Evolutionary conservation across 30 jellyfish, hydroid and myxozoan genomes (phyloP).

Genomic region (Euphysa ruthae): DNA sequence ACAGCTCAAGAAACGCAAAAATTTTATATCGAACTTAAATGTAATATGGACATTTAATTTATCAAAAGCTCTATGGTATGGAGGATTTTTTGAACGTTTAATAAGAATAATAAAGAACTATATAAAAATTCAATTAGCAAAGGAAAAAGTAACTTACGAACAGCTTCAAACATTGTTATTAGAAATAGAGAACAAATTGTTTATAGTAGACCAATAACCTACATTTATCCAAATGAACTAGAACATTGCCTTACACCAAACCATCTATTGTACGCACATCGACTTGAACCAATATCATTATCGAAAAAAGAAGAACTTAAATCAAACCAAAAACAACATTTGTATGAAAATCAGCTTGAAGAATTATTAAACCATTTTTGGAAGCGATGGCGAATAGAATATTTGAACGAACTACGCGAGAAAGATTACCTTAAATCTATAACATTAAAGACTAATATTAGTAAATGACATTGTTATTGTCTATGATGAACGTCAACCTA

Average conservation of each 20-base stretch:
- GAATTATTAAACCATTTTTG: not conserved
- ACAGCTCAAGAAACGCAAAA: not conserved
- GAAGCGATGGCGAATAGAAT: not conserved
- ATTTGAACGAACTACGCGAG: not conserved
- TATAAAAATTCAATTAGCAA: not conserved
- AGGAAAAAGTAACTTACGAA: not conserved
- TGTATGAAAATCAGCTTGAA: not conserved
- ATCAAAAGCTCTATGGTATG: conserved; percentile 2
- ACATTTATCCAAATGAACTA: not conserved
- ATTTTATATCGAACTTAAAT: not conserved
- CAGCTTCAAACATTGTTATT: not conserved
- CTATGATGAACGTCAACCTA: no score
- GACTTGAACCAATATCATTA: not conserved
- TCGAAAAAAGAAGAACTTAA: not conserved
- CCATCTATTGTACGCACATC: conserved; percentile 2
- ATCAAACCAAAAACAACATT: not conserved
- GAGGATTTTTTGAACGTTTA: not conserved
- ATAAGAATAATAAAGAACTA: not conserved
- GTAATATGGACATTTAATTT: not conserved
- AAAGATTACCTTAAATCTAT: no score
- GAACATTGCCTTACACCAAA: conserved; percentile 5
- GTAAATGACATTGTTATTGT: no score
- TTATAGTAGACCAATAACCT: not conserved
- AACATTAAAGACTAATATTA: no score
- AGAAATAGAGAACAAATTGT: not conserved